Conservation (phyloP, 1,140 invertebrate species). For the Rhizoglyphus robini region DNA sequence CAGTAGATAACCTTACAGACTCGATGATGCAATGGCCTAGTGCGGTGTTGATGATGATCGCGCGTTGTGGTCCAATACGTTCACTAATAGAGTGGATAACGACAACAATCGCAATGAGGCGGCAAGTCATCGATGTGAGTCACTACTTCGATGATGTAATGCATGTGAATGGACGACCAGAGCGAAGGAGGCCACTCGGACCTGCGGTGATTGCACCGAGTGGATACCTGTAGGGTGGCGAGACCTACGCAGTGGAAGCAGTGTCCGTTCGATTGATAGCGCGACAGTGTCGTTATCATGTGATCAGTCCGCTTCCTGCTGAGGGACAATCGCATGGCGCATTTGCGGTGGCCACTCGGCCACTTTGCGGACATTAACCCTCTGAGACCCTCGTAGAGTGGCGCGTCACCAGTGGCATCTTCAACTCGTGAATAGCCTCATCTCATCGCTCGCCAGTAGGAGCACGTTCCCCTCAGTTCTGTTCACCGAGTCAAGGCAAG, state of each 20-base stretch:
- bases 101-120: too few relatives aligned
- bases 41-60: background rate
- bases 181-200: too few relatives aligned
- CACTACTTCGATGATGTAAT: too few relatives aligned
- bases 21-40: background rate
- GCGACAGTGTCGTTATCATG: background rate
- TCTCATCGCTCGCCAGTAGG: background rate
- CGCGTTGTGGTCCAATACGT: background rate
- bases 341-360: too few relatives aligned
- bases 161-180: too few relatives aligned
- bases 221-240: too few relatives aligned
- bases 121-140: background rate
- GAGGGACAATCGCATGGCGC: background rate
- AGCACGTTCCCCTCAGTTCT: background rate
- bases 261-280: background rate
- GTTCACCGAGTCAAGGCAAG: background rate
- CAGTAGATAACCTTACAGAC: background rate
- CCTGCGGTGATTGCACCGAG: too few relatives aligned
- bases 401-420: background rate
- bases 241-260: background rate
- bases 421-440: background rate
- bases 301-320: background rate
- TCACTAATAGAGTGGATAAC: too few relatives aligned
- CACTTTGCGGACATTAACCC: background rate
- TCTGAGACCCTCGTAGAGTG: background rate